phyloP scores from a whole-genome alignment of 1,140 invertebrate species.

The Eubasilissa regina region DNA sequence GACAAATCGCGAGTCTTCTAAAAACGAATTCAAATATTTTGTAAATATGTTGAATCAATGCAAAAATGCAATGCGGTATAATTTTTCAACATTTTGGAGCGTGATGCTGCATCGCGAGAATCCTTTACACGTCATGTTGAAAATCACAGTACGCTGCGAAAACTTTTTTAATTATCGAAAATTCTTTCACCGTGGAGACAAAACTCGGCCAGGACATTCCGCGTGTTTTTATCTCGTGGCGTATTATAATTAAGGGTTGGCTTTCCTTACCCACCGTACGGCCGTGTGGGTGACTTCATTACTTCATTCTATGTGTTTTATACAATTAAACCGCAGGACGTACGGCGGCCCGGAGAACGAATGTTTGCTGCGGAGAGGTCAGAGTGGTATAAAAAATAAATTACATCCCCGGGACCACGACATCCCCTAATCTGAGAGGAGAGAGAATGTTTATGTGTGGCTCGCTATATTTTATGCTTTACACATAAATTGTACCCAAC shows the following conservation, averaged over 20 bases:
- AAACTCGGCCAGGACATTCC: neutral
- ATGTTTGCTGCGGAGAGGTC: constrained; percentile 47
- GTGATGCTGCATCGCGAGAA: neutral
- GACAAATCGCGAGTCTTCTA: too few relatives aligned
- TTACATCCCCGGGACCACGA: constrained; percentile 38
- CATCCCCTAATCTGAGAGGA: constrained; percentile 13
- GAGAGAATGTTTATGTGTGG: constrained; percentile 21
- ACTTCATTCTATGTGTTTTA: constrained; percentile 41
- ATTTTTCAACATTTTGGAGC: neutral
- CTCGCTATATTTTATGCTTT: neutral
- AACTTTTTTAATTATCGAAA: constrained; percentile 45
- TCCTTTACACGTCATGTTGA: neutral
- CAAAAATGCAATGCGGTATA: neutral
- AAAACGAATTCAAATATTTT: too few relatives aligned
- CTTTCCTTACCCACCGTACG: constrained; percentile 24
- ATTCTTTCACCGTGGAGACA: neutral
- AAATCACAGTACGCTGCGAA: neutral
- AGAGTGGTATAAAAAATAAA: constrained; percentile 55
- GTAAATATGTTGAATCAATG: too few relatives aligned
- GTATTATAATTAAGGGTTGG: constrained; percentile 41
- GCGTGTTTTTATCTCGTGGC: constrained; percentile 39
- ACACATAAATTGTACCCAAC: too few relatives aligned
- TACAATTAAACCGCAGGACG: constrained; percentile 49
- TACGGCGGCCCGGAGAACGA: constrained; percentile 29
- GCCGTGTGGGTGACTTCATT: constrained; percentile 36